phyloP scores from a whole-genome alignment of 2,797 vertebrate species.

The Petrocephalus sullivani region DNA sequence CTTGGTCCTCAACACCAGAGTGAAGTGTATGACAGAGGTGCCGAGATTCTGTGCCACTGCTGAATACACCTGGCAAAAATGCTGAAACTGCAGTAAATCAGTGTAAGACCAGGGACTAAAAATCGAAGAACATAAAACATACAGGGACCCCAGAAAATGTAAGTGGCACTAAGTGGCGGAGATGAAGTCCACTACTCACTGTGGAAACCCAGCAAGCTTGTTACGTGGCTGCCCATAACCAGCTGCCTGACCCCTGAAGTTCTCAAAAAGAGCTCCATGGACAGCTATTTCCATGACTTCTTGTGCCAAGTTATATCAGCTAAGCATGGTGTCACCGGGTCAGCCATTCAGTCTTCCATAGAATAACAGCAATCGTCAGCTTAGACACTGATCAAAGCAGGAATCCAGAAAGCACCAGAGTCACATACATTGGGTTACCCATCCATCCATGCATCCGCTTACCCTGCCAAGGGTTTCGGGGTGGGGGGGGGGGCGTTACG shows the following conservation, averaged over 20 bases:
- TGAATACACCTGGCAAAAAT: background rate
- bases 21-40: background rate
- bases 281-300: background rate
- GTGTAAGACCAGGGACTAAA: background rate
- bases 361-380: background rate
- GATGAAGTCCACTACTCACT: background rate
- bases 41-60: background rate
- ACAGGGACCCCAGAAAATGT: background rate
- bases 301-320: background rate
- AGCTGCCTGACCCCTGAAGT: background rate
- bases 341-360: background rate
- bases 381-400: background rate
- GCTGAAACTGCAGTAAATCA: background rate
- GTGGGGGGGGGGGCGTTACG: background rate
- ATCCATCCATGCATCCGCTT: background rate
- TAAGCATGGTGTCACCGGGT: background rate
- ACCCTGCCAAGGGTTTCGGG: background rate
- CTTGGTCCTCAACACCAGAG: background rate
- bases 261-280: background rate
- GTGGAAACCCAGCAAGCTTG: background rate
- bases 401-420: background rate
- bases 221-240: background rate
- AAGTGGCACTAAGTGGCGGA: background rate
- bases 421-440: background rate
- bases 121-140: background rate